These are phyloP conservation scores for Trissolcus basalis DNA, from an alignment of 1,140 invertebrate species.

Conservation along the genomic window DNA sequence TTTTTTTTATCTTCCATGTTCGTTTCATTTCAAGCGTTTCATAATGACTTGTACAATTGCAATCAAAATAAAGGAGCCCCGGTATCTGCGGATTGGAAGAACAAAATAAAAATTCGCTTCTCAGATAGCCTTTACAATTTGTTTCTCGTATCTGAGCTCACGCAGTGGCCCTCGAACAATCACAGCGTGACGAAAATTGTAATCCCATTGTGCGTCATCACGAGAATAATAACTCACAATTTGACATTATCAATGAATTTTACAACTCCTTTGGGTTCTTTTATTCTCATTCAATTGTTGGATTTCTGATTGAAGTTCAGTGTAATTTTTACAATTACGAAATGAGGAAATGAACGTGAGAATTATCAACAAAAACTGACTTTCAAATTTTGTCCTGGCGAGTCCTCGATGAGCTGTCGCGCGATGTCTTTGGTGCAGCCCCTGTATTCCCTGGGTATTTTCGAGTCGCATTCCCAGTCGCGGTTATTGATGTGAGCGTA, in stretches of 20 bases:
- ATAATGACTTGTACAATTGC: constrained; percentile 35
- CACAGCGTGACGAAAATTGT: constrained; percentile 23
- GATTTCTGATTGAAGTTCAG: no score
- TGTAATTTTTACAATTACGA: no score
- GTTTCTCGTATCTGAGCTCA: constrained; percentile 26
- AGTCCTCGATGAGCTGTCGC: constrained; percentile 78
- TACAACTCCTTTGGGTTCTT: no score
- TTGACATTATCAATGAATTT: no score
- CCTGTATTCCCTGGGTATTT: constrained; percentile 70
- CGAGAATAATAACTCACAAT: no score
- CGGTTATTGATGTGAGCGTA: constrained; percentile 83
- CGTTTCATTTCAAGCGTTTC: constrained; percentile 14
- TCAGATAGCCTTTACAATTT: constrained; percentile 29
- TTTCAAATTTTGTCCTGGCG: constrained; percentile 79
- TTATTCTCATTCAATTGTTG: no score
- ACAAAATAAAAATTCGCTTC: constrained; percentile 12
- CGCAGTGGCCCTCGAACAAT: constrained; percentile 23
- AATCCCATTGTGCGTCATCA: no score
- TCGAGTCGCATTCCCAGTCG: constrained; percentile 82
- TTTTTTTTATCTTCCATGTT: constrained; percentile 22
- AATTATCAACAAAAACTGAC: constrained; percentile 78
- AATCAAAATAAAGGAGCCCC: constrained; percentile 13
- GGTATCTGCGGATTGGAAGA: constrained; percentile 18
- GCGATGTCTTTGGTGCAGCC: constrained; percentile 79
- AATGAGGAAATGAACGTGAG: no score